Evolutionary conservation across 2,113 vertebrate genomes (phyloP).

Genomic region (Eira barbara): DNA sequence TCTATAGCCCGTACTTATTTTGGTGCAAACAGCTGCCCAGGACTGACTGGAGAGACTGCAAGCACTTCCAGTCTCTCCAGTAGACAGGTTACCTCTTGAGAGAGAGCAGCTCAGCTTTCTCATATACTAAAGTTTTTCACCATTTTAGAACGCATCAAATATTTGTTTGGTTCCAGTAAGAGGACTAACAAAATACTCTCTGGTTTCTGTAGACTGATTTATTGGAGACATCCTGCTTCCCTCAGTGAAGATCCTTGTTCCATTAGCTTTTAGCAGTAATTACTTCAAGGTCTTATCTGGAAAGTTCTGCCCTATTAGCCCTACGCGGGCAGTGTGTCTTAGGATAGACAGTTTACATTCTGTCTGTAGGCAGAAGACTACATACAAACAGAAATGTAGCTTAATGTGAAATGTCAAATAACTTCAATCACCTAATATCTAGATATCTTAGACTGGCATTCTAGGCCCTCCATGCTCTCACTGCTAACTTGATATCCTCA

Average conservation of each 20-base stretch:
- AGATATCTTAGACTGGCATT: background rate
- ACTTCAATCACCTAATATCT: background rate
- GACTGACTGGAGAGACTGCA: background rate
- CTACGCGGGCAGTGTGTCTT: background rate
- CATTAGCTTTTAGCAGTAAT: background rate
- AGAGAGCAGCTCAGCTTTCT: background rate
- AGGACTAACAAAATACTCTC: background rate
- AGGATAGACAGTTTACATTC: background rate
- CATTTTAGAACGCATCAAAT: background rate
- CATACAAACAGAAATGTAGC: background rate
- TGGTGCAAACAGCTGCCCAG: constrained; percentile 34
- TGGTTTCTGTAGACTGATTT: background rate
- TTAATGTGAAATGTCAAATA: background rate
- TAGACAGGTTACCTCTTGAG: constrained; percentile 24
- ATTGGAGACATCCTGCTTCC: background rate
- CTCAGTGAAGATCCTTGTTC: background rate
- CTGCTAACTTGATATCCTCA: background rate
- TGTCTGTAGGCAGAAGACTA: background rate
- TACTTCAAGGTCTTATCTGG: background rate
- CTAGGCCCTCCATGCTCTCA: background rate
- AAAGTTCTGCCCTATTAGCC: constrained; percentile 3
- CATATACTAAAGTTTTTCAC: background rate
- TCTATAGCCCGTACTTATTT: constrained; percentile 31
- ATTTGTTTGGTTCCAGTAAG: background rate
- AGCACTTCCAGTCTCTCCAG: background rate